Base-by-base conservation (phyloP, 2,888 invertebrate species). In the Ferdinandea cuprea region DNA sequence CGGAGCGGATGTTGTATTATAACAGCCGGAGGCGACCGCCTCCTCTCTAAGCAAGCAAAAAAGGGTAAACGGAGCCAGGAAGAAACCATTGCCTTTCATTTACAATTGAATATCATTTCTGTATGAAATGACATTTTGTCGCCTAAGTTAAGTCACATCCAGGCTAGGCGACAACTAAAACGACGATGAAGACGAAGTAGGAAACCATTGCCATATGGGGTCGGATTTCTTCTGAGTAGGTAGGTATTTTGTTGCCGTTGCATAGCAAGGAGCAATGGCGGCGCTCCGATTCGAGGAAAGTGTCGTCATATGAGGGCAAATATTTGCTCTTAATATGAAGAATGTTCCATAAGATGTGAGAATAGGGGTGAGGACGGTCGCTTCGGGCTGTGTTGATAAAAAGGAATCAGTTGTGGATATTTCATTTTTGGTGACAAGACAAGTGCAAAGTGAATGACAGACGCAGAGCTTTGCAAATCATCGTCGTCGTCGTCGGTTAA, bases 241-340 rank as follows among this genome's bases (percentile, higher is more conserved):
- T 44, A n/a, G n/a, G n/a, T n/a, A n/a, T n/a, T n/a, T n/a, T n/a
- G n/a, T n/a, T 68, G 69, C 61, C 44, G 35, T 32, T 68, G 61
- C 68, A 9, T 35, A 46, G 72, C 65, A 44, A 44, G 48, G 63
- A 65, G 46, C 65, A 58, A 52, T 25, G 71, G 50, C 46, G 69
- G n/a, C n/a, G n/a, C n/a, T n/a, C n/a, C n/a, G n/a, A 15, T 72
- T 25, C 37, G 35, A 59, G 68, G 61, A 68, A 83, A 83, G 83
- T 83, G 83, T 78, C 78, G 83, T 78, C 78, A 83, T 83, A 72
- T 59, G 68, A 58, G 66, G 61, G 83, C 73, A 83, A 83, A 83
- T 83, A 83, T 83, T 83, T 83, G 78, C 83, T 78, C 78, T 78
- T 78, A 83, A 83, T 83, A 83, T 83, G 83, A 83, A 73, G 83